A percentile compares a stretch with the other conserved stretches of the same genome.
Conservation (phyloP, 2,797 vertebrate genomes). For the Syngnathus rostellatus region DNA sequence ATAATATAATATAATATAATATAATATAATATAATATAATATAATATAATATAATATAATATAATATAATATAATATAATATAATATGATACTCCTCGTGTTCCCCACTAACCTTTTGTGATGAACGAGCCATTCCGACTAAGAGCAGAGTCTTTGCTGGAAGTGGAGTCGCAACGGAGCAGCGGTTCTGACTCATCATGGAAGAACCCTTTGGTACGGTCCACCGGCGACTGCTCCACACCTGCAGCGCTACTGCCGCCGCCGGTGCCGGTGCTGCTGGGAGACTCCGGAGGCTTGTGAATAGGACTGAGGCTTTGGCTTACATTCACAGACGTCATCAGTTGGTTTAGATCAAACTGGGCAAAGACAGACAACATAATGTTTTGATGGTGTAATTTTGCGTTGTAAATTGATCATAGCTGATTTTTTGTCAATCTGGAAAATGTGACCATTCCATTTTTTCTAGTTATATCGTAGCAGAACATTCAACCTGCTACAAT, state of each 20-base stretch:
- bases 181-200: slow-evolving; percentile 90
- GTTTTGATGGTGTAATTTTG: no score
- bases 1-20: no score
- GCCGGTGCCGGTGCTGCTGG: slow-evolving; percentile 57
- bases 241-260: background rate
- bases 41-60: no score
- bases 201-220: slow-evolving; percentile 88
- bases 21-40: no score
- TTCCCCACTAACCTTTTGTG: slow-evolving; percentile 85
- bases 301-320: slow-evolving; percentile 71
- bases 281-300: slow-evolving; percentile 71
- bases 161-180: slow-evolving; percentile 93
- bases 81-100: no score
- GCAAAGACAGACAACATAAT: background rate
- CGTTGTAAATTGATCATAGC: no score
- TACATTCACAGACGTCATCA: slow-evolving; percentile 76
- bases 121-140: slow-evolving; percentile 96
- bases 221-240: slow-evolving; percentile 79
- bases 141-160: slow-evolving; percentile 91
- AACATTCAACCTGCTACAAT: no score
- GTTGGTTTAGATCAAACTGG: slow-evolving; percentile 84
- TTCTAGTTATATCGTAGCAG: no score
- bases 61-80: no score
- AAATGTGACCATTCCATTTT: no score
- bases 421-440: no score